A percentile compares a stretch with the other conserved stretches of the same genome.
Conservation (phyloP, 2,113 vertebrate genomes). For the Cyanistes caeruleus region DNA sequence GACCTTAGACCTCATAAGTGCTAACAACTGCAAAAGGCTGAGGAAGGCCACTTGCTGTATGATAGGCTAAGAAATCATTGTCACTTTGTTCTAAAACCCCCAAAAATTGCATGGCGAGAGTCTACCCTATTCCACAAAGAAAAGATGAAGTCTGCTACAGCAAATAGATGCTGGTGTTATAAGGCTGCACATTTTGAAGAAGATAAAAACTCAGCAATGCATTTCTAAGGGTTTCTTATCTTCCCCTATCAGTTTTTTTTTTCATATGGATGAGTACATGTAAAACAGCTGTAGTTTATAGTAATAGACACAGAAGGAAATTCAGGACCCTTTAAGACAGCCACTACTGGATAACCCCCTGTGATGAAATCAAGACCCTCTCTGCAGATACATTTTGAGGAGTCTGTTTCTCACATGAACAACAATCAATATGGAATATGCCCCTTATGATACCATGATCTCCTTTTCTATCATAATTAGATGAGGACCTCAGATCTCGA, state of each 20-base stretch:
- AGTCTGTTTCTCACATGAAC: neutral
- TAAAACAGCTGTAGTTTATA: neutral
- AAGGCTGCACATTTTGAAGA: neutral
- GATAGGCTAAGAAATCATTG: neutral
- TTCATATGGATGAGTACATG: neutral
- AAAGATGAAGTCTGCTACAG: neutral
- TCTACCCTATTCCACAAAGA: neutral
- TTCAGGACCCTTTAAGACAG: neutral
- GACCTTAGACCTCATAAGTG: fast-evolving
- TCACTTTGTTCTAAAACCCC: neutral
- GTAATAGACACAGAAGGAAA: neutral
- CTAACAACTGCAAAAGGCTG: neutral
- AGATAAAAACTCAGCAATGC: neutral
- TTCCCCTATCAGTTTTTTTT: neutral
- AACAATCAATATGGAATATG: neutral
- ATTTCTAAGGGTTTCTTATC: neutral
- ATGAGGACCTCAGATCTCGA: neutral
- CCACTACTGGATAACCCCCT: neutral
- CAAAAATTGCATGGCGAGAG: neutral
- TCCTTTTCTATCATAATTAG: neutral
- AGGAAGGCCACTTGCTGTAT: neutral
- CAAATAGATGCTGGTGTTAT: neutral
- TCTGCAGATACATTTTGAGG: neutral
- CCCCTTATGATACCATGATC: neutral
- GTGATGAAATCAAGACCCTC: neutral